A percentile compares a stretch with the other conserved stretches of the same genome.
Conservation (phyloP, 2,888 invertebrate species). For the Eilema depressum region DNA sequence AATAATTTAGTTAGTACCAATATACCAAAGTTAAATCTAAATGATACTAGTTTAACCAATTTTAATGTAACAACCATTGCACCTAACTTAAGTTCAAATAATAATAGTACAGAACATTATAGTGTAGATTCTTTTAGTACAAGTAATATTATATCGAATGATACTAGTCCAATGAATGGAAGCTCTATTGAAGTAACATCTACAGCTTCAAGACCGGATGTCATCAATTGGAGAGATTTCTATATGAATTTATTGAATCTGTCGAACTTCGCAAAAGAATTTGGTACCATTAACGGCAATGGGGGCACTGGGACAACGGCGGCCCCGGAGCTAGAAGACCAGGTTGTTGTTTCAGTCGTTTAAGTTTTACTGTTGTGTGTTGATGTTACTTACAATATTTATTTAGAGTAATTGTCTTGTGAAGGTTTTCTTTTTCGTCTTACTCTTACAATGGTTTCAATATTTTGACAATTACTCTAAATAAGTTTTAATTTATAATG, state of each 20-base stretch:
- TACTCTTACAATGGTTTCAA: background rate
- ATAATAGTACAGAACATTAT: background rate
- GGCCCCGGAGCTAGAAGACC: constrained; percentile 42
- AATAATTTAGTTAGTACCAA: background rate
- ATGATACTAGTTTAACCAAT: background rate
- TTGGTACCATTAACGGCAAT: constrained; percentile 7
- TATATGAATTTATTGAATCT: background rate
- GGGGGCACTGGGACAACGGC: constrained; percentile 32
- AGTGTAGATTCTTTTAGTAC: constrained; percentile 17
- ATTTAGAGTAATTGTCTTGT: constrained; percentile 16
- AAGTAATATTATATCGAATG: constrained; percentile 4
- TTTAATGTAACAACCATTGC: background rate
- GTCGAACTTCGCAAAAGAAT: constrained; percentile 1
- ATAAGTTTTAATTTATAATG: background rate
- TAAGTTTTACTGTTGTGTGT: constrained; percentile 47
- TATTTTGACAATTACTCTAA: constrained; percentile 11
- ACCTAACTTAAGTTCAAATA: constrained; percentile 2
- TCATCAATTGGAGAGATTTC: constrained; percentile 6
- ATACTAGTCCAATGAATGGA: constrained; percentile 16
- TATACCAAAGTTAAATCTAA: constrained; percentile 12
- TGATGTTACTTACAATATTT: constrained; percentile 24
- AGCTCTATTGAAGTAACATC: constrained; percentile 12
- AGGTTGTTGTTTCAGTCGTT: constrained; percentile 59
- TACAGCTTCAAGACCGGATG: constrained; percentile 5
- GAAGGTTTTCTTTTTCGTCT: background rate